phyloP scores from a whole-genome alignment of 2,797 vertebrate species.

The Fistularia tabacaria region DNA sequence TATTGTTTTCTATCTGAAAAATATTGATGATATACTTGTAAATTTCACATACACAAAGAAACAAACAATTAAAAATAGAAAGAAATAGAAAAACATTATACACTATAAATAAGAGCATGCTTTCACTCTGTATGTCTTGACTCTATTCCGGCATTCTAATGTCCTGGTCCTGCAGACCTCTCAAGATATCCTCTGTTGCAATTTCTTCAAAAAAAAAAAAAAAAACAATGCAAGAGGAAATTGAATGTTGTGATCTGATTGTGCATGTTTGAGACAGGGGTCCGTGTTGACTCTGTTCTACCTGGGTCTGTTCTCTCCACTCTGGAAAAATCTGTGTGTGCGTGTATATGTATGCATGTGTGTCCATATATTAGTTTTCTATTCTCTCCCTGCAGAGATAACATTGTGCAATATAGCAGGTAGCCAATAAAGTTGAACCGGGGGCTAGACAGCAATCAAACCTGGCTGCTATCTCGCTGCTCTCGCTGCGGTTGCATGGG shows the following conservation, averaged over 20 bases:
- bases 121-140: too few relatives aligned
- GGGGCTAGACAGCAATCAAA: constrained; percentile 68
- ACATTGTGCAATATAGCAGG: constrained; percentile 48
- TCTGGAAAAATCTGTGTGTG: constrained; percentile 5
- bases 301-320: background rate
- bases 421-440: constrained; percentile 35
- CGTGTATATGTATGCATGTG: constrained; percentile 5
- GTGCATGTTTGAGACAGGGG: background rate
- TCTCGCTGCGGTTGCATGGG: constrained; percentile 9
- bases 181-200: background rate
- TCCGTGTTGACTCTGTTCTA: background rate
- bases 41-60: too few relatives aligned
- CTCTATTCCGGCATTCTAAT: background rate
- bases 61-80: too few relatives aligned
- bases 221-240: background rate
- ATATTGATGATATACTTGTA: too few relatives aligned
- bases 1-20: too few relatives aligned
- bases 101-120: too few relatives aligned
- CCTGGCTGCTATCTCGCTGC: constrained; percentile 11
- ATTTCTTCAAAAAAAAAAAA: background rate
- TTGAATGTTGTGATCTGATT: background rate
- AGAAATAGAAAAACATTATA: too few relatives aligned
- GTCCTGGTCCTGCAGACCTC: background rate
- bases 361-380: constrained; percentile 15
- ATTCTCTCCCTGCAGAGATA: constrained; percentile 13